Evolutionary conservation across 2,113 vertebrate species (phyloP), one percentile per base, ranked within the genome.

Genomic region (Toxotes jaculatrix): DNA sequence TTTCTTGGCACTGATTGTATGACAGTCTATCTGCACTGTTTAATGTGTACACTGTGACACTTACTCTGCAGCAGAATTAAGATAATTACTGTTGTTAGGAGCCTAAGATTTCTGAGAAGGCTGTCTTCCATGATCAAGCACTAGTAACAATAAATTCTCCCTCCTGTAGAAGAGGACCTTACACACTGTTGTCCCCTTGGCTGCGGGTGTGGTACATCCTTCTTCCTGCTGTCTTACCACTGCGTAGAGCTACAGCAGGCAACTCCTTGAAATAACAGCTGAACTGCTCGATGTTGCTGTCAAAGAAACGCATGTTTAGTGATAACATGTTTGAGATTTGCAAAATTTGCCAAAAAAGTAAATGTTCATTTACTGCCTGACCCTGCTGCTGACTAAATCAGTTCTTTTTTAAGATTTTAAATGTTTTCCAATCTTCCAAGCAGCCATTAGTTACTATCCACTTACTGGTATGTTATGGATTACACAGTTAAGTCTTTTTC

Each of bases 181-280:
- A 99, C 98, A 99, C 97, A 19, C 94, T 98, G 95, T 91, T 97
- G 84, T 99, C 98, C 49, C 98, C 98, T 89, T 99, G 98, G 94
- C 98, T 99, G 88, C 98, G 95, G 87, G 98, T 99, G 91, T 99
- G 98, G 95, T 99, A 99, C 71, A 96, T 98, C 85, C 97, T 92
- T 63, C 97, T 96, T 77, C 98, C 98, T 51, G 98, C 98, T 0
- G 97, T 99, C 93, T 99, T 99, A 71, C 98, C 98, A 55, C 99
- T 99, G 89, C 97, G 96, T 69, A 99, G 93, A 84, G 98, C 97
- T 88, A 99, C 98, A 0, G 97, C 97, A 1, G 98, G 98, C 92
- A 99, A 53, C 79, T 98, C 97, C 93, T 99, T 99, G 95, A 99
- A 99, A 93, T 98, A 99, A 94, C 97, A 97, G 96, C 97, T 99